Evolutionary conservation across 2,113 vertebrate genomes (phyloP), one percentile per base, ranked within the genome.

Genomic region (Myodes glareolus): DNA sequence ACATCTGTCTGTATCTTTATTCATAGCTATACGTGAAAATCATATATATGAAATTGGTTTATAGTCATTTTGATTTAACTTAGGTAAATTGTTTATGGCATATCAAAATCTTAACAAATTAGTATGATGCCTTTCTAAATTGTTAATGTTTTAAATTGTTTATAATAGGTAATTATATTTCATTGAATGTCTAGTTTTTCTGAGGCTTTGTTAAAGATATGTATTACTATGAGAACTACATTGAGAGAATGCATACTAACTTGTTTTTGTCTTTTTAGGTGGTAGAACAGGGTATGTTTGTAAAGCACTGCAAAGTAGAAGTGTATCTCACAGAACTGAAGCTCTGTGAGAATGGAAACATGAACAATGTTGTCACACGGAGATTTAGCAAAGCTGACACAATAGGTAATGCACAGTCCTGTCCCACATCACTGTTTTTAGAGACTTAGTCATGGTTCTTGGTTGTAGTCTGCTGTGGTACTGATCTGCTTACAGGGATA

Each of bases 301-400:
- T 99, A 97, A 99, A 99, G 98, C 99, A 99, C 98, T 99, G 99
- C 98, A 99, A 99, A 98, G 99, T 99, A 97, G 99, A 99, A 98
- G 99, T 99, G 27, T 99, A 99, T 98, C 99, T 99, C 98, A 99
- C 99, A 25, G 99, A 99, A 98, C 97, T 99, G 97, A 99, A 99
- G 98, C 99, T 99, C 65, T 99, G 99, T 98, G 99, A 99, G 98
- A 99, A 99, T 98, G 99, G 99, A 98, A 99, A 99, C 97, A 99
- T 99, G 99, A 99, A 99, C 98, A 99, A 99, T 76, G 98, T 99
- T 95, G 99, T 99, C 98, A 99, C 99, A 92, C 98, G 99, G 98
- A 99, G 99, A 98, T 99, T 99, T 98, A 99, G 99, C 98, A 99
- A 99, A 99, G 99, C 99, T 50, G 99, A 99, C 98, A 99, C 99